Percentiles rank a stretch among this genome's conserved stretches.
Evolutionary conservation across 2,888 invertebrate genomes (phyloP).

Genomic region (Antheraea assamensis): DNA sequence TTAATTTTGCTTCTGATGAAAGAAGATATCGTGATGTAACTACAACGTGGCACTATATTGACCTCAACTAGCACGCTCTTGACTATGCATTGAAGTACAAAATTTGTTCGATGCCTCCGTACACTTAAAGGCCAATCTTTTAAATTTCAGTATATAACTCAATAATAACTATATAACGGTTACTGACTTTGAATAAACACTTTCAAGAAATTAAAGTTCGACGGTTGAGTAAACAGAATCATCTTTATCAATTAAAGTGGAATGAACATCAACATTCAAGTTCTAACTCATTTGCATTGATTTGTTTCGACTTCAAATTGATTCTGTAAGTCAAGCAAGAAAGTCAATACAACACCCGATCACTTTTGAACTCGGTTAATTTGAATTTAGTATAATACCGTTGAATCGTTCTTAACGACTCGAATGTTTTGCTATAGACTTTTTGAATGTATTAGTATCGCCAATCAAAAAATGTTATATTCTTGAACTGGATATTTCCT

Average conservation of each 20-base stretch:
- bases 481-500: not conserved
- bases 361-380: slow-evolving; percentile 46
- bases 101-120: too few species aligned
- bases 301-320: slow-evolving; percentile 32
- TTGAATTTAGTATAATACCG: slow-evolving; percentile 45
- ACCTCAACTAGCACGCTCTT: too few species aligned
- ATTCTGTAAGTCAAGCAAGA: slow-evolving; percentile 22
- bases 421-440: slow-evolving; percentile 6
- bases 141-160: not conserved
- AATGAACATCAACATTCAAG: slow-evolving; percentile 43
- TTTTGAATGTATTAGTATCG: not conserved
- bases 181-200: slow-evolving; percentile 4
- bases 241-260: slow-evolving; percentile 35
- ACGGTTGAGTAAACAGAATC: slow-evolving; percentile 17
- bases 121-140: too few species aligned
- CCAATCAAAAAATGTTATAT: not conserved
- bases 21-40: too few species aligned
- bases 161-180: slow-evolving; percentile 3
- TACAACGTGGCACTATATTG: too few species aligned
- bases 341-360: slow-evolving; percentile 41
- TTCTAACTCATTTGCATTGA: slow-evolving; percentile 25
- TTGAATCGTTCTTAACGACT: slow-evolving; percentile 36
- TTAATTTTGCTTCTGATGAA: too few species aligned
- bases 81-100: too few species aligned
- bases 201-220: slow-evolving; percentile 12